Evolutionary conservation across 2,113 vertebrate genomes (phyloP), one percentile per base, ranked within the genome.

Genomic region (Indicator indicator): DNA sequence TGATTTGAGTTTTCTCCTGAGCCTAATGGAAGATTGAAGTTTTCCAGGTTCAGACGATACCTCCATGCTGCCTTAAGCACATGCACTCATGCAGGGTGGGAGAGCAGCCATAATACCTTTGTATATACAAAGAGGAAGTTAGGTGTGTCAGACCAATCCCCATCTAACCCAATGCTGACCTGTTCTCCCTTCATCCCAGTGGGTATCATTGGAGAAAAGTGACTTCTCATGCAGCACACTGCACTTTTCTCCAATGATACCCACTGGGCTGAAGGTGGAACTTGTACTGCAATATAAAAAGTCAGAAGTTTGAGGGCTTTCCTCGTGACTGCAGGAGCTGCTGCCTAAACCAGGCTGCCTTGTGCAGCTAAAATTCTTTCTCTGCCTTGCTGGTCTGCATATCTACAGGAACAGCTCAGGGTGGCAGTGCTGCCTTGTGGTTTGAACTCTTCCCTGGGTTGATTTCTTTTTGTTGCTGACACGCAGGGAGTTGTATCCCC

Each of bases 401-500:
- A 76, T 95, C 81, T 0, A 0, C 81, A 59, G 80, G 55, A 92
- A 17, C 26, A 69, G 71, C 97, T 93, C 89, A 88, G 69, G 96
- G 90, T 91, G 97, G 96, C 96, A 86, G 86, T 97, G 96, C 94
- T 95, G 93, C 86, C 71, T 60, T 64, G 69, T 54, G 70, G 30
- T 78, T 95, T 65, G 73, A 62, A 4, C 42, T 0, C 0, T 9
- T 83, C 52, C 12, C 32, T 14, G 24, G 0, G 12, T 21, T 36
- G 50, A 32, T 69, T 83, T 79, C 32, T 16, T 67, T 95, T 94
- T 67, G 63, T 75, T 67, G 82, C 83, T 85, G 85, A 83, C 56
- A 20, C 4, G 2, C 8, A 6, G 59, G 59, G 83, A 78, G 83
- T 14, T 81, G 16, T 33, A 65, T 78, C 70, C 76, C 62, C 76